These are phyloP conservation scores for Pygoscelis adeliae DNA, from an alignment of 2,113 vertebrate species.

Conservation along the genomic window DNA sequence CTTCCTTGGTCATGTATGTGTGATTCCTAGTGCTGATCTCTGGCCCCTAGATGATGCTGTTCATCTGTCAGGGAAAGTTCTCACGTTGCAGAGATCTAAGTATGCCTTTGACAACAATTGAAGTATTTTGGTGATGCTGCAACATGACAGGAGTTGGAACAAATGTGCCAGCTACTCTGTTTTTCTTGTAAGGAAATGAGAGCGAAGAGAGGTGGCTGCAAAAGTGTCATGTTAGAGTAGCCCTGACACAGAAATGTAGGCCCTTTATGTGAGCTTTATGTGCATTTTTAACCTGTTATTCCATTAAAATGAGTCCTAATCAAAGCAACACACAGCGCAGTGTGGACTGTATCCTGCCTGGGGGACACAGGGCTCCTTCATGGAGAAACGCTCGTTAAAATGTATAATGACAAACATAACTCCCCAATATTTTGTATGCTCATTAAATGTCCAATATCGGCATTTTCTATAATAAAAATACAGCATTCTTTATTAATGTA, in stretches of 20 bases:
- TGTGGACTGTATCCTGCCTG: background rate
- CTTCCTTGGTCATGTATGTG: fast-evolving
- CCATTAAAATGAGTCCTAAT: conserved; percentile 31
- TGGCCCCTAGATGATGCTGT: conserved; percentile 24
- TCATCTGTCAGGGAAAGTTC: background rate
- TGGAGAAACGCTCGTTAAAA: conserved; percentile 49
- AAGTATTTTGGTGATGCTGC: background rate
- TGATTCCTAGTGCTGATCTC: background rate
- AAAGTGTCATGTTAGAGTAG: background rate
- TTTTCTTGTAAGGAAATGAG: background rate
- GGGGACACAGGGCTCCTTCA: background rate
- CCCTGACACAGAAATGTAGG: background rate
- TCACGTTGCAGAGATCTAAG: fast-evolving
- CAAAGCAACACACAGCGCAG: background rate
- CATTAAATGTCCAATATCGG: background rate
- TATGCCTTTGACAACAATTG: fast-evolving
- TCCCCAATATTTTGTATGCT: background rate
- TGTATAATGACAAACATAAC: background rate
- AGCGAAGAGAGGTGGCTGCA: background rate
- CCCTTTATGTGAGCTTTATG: background rate
- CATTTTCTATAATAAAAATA: background rate
- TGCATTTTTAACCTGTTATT: conserved; percentile 34
- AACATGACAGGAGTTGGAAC: fast-evolving
- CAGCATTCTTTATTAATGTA: background rate
- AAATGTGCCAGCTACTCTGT: fast-evolving